These are phyloP conservation scores for Spisula solida DNA, from an alignment of 2,888 invertebrate genomes.

Conservation along the genomic window DNA sequence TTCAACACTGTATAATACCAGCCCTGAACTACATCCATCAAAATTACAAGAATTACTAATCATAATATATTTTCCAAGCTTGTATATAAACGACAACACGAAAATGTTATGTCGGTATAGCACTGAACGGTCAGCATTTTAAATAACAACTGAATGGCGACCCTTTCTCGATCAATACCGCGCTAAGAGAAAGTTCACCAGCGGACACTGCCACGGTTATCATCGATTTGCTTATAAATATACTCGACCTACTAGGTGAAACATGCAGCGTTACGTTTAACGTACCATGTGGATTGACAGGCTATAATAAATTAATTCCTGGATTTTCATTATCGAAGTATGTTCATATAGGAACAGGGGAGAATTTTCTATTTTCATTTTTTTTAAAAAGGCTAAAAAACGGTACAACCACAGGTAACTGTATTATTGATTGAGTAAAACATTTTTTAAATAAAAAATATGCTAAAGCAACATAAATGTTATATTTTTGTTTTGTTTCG, in stretches of 20 bases:
- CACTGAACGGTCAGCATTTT: conserved; percentile 3
- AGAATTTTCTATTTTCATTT: too few relatives aligned
- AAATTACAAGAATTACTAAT: neutral
- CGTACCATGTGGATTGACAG: too few relatives aligned
- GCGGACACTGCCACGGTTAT: neutral
- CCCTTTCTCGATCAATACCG: neutral
- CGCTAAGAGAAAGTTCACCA: neutral
- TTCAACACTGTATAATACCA: neutral
- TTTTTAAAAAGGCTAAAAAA: too few relatives aligned
- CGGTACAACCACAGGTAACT: too few relatives aligned
- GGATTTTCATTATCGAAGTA: too few relatives aligned
- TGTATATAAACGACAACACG: neutral
- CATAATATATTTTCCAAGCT: neutral
- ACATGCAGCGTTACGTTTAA: neutral
- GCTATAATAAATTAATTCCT: too few relatives aligned
- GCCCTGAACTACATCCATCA: neutral
- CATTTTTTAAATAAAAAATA: too few relatives aligned
- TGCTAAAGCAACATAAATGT: too few relatives aligned
- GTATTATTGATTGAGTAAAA: too few relatives aligned
- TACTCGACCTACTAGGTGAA: neutral
- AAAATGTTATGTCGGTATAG: neutral
- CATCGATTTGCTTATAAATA: neutral
- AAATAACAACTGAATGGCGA: neutral
- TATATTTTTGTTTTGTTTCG: too few relatives aligned
- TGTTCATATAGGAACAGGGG: too few relatives aligned